Percentiles rank a stretch among this genome's conserved stretches.
These are phyloP conservation scores for Pelvicachromis taeniatus DNA, from an alignment of 2,113 vertebrate species.

Conservation along the genomic window DNA sequence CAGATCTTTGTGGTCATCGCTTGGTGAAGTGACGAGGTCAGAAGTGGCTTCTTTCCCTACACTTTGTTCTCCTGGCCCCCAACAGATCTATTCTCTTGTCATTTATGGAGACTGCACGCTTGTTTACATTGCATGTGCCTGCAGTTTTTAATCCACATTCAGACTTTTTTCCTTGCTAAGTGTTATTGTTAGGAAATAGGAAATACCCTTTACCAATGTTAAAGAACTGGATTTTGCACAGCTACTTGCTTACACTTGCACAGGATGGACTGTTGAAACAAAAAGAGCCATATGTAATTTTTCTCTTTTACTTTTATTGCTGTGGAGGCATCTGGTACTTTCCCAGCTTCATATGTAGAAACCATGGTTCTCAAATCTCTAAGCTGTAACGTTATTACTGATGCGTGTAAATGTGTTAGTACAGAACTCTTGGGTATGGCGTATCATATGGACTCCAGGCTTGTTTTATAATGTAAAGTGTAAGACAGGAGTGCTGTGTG, in stretches of 20 bases:
- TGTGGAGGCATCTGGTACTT: background rate
- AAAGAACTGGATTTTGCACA: background rate
- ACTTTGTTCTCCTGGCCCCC: background rate
- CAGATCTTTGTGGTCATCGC: conserved; percentile 41
- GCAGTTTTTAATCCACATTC: background rate
- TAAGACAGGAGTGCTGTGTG: background rate
- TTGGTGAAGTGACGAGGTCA: conserved; percentile 43
- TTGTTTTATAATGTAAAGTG: background rate
- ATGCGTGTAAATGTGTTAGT: background rate
- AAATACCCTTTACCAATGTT: conserved; percentile 10
- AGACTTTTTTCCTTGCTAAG: background rate
- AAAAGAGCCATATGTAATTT: background rate
- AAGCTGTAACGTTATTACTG: background rate
- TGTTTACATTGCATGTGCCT: background rate
- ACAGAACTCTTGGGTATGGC: background rate
- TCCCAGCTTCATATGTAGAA: background rate
- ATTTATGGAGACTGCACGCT: background rate
- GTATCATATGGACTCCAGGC: background rate
- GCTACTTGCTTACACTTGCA: background rate
- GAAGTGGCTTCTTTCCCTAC: background rate
- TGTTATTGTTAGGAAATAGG: conserved; percentile 10
- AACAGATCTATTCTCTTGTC: background rate
- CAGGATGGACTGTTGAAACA: background rate
- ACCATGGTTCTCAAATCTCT: background rate
- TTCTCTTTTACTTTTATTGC: background rate